These are phyloP conservation scores for Temnothorax ravouxi DNA, from an alignment of 2,888 invertebrate species.

Conservation along the genomic window DNA sequence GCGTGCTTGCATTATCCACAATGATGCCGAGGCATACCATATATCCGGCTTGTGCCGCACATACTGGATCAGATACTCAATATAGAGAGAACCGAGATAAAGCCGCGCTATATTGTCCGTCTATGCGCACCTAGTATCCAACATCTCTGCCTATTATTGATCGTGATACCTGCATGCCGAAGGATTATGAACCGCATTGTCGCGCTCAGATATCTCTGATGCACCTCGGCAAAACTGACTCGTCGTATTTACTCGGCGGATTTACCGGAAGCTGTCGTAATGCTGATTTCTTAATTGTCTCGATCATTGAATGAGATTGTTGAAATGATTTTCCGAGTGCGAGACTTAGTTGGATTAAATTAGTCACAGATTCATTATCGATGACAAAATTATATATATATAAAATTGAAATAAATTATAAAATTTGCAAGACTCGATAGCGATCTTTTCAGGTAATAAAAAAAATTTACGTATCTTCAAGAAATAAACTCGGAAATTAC, in stretches of 20 bases:
- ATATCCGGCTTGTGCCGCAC: constrained; percentile 46
- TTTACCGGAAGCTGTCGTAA: not conserved
- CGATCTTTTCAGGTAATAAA: not conserved
- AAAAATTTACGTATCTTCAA: not conserved
- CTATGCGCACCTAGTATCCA: constrained; percentile 37
- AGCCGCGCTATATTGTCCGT: constrained; percentile 52
- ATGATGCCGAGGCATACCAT: constrained; percentile 27
- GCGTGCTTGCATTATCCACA: constrained; percentile 40
- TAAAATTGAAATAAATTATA: not conserved
- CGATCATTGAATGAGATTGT: no score
- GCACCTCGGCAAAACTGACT: not conserved
- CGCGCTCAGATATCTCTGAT: constrained; percentile 14
- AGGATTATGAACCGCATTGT: constrained; percentile 50
- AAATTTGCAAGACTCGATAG: not conserved
- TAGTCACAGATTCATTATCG: not conserved
- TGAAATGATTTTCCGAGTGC: not conserved
- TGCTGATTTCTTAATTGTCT: not conserved
- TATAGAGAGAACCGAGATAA: constrained; percentile 25
- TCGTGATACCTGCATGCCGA: constrained; percentile 54
- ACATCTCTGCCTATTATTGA: constrained; percentile 52
- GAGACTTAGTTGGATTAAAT: not conserved
- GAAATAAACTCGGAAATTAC: not conserved
- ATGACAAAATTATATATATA: not conserved
- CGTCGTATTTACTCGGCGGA: not conserved
- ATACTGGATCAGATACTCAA: constrained; percentile 49